Conservation (phyloP, 2,113 vertebrate species). For the Cisticola juncidis region DNA sequence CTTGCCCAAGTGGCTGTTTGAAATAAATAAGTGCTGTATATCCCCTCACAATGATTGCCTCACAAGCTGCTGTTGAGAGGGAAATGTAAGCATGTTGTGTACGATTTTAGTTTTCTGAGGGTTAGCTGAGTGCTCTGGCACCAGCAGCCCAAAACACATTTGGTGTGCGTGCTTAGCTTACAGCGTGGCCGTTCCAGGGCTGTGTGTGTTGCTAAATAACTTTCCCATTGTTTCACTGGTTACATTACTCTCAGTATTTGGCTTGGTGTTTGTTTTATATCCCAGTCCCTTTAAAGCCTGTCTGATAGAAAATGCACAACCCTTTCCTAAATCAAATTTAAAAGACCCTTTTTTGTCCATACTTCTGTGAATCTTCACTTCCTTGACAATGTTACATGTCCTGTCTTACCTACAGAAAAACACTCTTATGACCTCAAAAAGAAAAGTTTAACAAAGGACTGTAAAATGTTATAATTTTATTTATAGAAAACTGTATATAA, state of each 20-base stretch:
- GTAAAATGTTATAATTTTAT: neutral
- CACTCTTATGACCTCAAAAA: neutral
- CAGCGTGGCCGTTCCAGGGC: neutral
- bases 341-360: neutral
- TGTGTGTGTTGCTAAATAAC: constrained; percentile 50
- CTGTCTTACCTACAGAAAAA: neutral
- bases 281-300: neutral
- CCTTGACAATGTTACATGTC: neutral
- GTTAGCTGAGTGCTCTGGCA: constrained; percentile 33
- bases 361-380: neutral
- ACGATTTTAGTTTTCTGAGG: neutral
- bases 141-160: constrained; percentile 25
- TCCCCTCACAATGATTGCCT: neutral
- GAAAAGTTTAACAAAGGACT: neutral
- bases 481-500: neutral
- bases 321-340: neutral
- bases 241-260: constrained; percentile 39
- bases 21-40: constrained; percentile 10
- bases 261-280: constrained; percentile 22
- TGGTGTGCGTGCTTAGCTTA: constrained; percentile 36
- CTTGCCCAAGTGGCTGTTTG: neutral
- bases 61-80: constrained; percentile 15
- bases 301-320: neutral
- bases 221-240: constrained; percentile 47
- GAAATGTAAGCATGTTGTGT: constrained; percentile 14